phyloP scores from a whole-genome alignment of 1,140 invertebrate species.

The Ceratitis capitata region DNA sequence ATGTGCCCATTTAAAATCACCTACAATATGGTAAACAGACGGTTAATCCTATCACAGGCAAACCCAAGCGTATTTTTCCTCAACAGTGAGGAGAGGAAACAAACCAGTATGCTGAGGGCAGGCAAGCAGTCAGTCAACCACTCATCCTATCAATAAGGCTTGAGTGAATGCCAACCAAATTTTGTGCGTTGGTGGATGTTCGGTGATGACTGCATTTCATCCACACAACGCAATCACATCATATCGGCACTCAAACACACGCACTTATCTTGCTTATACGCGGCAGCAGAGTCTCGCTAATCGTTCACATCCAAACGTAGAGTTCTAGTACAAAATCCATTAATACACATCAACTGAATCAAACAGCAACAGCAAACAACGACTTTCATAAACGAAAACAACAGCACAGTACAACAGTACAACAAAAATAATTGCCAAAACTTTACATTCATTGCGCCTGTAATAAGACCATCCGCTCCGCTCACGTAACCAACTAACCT shows the following conservation, averaged over 20 bases:
- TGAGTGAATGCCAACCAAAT: neutral
- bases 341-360: constrained; percentile 20
- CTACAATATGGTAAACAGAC: neutral
- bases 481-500: too few species aligned
- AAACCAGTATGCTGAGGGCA: neutral
- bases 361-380: neutral
- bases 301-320: neutral
- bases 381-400: neutral
- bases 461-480: neutral
- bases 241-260: neutral
- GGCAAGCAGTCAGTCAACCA: neutral
- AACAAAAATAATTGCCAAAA: neutral
- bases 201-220: neutral
- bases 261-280: constrained; percentile 8
- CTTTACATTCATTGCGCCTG: neutral
- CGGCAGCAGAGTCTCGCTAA: constrained; percentile 22
- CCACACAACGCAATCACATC: constrained; percentile 3
- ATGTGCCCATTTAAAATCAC: constrained; percentile 35
- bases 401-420: neutral
- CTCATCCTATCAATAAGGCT: neutral
- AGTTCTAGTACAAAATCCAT: constrained; percentile 16
- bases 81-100: too few species aligned
- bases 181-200: neutral
- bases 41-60: constrained; percentile 1
- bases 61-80: neutral